Base-by-base conservation (phyloP, 2,113 vertebrate genomes). In the Dasyprocta punctata region DNA sequence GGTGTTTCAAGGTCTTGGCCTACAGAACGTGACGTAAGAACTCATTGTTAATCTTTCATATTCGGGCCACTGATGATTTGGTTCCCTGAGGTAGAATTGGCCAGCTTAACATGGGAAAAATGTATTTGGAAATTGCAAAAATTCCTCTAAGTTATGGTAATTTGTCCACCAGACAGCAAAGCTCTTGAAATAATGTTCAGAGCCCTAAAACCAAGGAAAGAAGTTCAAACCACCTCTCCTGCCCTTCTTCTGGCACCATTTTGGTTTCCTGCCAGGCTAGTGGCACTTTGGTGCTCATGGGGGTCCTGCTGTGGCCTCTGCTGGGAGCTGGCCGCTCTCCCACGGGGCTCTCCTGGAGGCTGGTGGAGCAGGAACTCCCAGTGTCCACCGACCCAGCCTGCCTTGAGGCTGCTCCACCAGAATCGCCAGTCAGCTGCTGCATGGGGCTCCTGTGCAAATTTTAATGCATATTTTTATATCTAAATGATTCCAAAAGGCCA, bases 391-490 rank as follows among this genome's bases (percentile, higher is more conserved):
- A 9, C 61, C 95, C 67, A 69, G 19, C 67, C 87, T 38, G 9
- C 47, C 75, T 47, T 0, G n/a, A 52, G 24, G 60, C 63, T 9
- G 0, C 33, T 75, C 49, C 17, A 0, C 54, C 0, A 0, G 33
- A 82, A 52, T 8, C 7, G 17, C 49, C 47, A 17, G 28, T 26
- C 16, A 24, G 36, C 85, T 65, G 54, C 56, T 78, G 12, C 36
- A 11, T 20, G 19, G 16, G 52, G 38, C 56, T 73, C 19, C 12
- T 61, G 88, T 86, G 86, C 81, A 47, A 89, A 69, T 92, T 97
- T 96, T 96, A 78, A 93, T 81, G 71, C 56, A 20, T 41, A 77
- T 96, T 98, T 97, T 96, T 90, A 81, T 94, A 92, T 58, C 44
- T 58, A 63, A 82, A 30, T 90, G 10, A 95, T 95, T 92, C 82